Evolutionary conservation across 2,113 vertebrate species (phyloP).

Genomic region (Hippolais icterina): DNA sequence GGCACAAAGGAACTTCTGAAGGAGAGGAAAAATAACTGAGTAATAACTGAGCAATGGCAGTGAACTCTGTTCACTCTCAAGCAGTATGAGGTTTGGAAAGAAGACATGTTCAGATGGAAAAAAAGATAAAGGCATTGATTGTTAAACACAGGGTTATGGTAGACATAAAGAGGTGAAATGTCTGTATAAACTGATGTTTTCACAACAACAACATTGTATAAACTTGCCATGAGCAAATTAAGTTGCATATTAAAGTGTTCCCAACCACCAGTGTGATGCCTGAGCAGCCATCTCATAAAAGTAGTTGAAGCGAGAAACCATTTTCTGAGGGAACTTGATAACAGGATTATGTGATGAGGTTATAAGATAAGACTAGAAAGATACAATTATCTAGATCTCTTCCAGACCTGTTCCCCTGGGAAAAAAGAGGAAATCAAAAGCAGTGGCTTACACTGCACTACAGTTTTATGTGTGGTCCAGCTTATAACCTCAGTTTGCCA

Average conservation of each 20-base stretch:
- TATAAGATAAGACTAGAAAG: slow-evolving; percentile 35
- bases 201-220: slow-evolving; percentile 4
- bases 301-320: slow-evolving; percentile 38
- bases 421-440: slow-evolving; percentile 12
- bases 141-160: slow-evolving; percentile 16
- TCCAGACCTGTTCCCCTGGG: background rate
- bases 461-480: background rate
- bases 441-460: background rate
- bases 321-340: slow-evolving; percentile 43
- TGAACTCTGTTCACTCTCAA: background rate
- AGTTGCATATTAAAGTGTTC: background rate
- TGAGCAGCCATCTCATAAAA: slow-evolving; percentile 51
- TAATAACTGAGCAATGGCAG: background rate
- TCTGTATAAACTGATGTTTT: background rate
- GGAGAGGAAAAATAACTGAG: background rate
- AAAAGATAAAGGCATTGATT: background rate
- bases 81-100: background rate
- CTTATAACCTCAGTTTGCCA: background rate
- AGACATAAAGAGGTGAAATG: slow-evolving; percentile 3
- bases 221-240: slow-evolving; percentile 36
- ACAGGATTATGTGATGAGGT: slow-evolving; percentile 57
- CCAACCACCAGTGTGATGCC: background rate
- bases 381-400: slow-evolving; percentile 40
- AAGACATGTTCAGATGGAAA: background rate
- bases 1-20: background rate